Base-by-base conservation (phyloP, 2,888 invertebrate species). In the Thereva nobilitata region DNA sequence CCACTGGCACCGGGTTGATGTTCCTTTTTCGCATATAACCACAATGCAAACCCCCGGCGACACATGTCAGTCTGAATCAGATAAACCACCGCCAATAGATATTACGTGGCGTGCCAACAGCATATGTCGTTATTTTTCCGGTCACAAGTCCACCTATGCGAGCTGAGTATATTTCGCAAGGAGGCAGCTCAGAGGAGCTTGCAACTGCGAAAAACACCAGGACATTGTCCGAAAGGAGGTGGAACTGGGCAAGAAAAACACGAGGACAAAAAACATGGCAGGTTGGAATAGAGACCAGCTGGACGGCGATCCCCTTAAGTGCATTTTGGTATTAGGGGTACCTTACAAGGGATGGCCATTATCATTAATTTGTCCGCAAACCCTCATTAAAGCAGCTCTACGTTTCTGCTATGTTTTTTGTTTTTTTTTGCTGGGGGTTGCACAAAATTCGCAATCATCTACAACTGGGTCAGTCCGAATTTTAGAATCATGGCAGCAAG, bases 1-100 rank as follows among this genome's bases (percentile, higher is more conserved):
- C 42, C 61, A 41, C 50, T 23, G 41, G 23, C 23, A 23, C 23
- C 23, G 23, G 23, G 23, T 23, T 41, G 10, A 42, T 50, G 50
- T 40, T 61, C 41, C 38, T 61, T 50, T 59, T 61, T 61, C 50
- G 61, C 61, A 61, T 50, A 61, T 37, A 50, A 12, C 63, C 52
- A 63, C 23, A 23, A 23, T 23, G 23, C 34, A 35, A 9, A 44
- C 9, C 42, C 63, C 52, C 52, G 41, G 38, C 59, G 59, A 64
- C 64, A 64, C 54, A 64, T 53, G 64, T 64, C 64, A 64, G 64
- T 64, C 64, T 64, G 53, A 53, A 64, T 64, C 64, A 64, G 64
- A 64, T 64, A 64, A 64, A 64, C 54, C 38, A 45, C 38, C 54
- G 44, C 45, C 53, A 45, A 61, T 61, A 61, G 61, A 61, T 61